A percentile compares a stretch with the other conserved stretches of the same genome.
Evolutionary conservation across 2,113 vertebrate species (phyloP).

Genomic region (Notarius lentiginosus): DNA sequence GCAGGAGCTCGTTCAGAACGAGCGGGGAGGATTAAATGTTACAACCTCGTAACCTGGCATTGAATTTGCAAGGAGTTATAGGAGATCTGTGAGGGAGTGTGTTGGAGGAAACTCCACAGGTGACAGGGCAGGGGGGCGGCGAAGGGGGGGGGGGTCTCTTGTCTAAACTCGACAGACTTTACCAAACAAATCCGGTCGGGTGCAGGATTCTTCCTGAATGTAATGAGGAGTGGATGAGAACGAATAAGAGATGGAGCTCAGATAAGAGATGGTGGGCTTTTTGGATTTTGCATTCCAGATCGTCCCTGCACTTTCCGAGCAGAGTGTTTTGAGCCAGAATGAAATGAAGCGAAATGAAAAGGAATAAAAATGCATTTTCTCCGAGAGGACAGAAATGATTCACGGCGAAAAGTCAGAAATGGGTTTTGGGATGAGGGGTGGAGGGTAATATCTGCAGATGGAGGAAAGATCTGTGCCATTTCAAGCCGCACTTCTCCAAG

Average conservation of each 20-base stretch:
- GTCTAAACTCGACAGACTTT: background rate
- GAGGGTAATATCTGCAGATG: constrained; percentile 43
- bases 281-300: constrained; percentile 65
- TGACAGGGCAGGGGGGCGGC: background rate
- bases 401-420: constrained; percentile 8
- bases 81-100: background rate
- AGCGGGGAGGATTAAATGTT: constrained; percentile 26
- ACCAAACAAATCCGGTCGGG: background rate
- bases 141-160: background rate
- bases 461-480: constrained; percentile 58
- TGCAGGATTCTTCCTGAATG: background rate
- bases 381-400: constrained; percentile 21
- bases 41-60: constrained; percentile 23
- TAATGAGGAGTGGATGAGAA: background rate
- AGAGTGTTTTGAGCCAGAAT: background rate
- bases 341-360: constrained; percentile 29
- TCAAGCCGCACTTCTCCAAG: constrained; percentile 51
- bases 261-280: constrained; percentile 44
- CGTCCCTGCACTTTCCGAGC: constrained; percentile 30
- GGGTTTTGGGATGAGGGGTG: constrained; percentile 38
- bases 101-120: background rate
- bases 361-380: constrained; percentile 40
- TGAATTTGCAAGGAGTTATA: constrained; percentile 25
- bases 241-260: constrained; percentile 50
- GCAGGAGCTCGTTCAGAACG: constrained; percentile 12